Base-by-base conservation (phyloP, 1,140 invertebrate species). In the Brachionus rubens region DNA sequence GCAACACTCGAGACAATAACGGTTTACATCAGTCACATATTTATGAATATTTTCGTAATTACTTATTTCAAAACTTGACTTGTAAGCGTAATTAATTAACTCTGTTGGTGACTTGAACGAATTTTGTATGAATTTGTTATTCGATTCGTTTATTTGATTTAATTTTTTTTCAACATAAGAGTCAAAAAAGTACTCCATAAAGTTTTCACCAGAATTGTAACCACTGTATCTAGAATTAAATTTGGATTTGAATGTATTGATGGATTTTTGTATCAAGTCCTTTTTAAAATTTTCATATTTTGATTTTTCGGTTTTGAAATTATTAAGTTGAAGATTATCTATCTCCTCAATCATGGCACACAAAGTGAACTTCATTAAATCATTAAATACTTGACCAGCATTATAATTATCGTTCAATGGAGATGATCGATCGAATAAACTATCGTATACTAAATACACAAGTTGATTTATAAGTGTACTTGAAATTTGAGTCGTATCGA, bases 41-140 rank as follows among this genome's bases (percentile, higher is more conserved):
- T 54, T 54, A 26, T 28, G 28, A 28, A 54, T 28, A 28, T 54
- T 7, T 21, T 54, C 24, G 28, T 54, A 54, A 54, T 54, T 28
- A 28, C 52, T 28, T 28, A 5, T 12, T 14, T 56, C 52, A 33
- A 56, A 56, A 28, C 52, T 56, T 3, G 30, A 28, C n/a, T 30
- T 56, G 30, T 28, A 56, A 2, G 52, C 52, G 30, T 56, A 14
- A n/a, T 56, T 28, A 28, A 56, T 30, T n/a, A 56, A 56, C 30
- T 24, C 14, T 3, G 26, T 33, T 56, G 52, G 52, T 56, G 52
- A 28, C 30, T 30, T 33, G 5, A 56, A 56, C 30, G 26, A 28
- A 28, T 56, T 56, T 56, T 56, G 52, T 14, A 56, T 28, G 52
- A 56, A 56, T 56, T 56, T 56, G 26, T 56, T 56, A 56, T 56